Evolutionary conservation across 2,797 vertebrate species (phyloP), one percentile per base, ranked within the genome.

Genomic region (Sebastolobus alascanus): DNA sequence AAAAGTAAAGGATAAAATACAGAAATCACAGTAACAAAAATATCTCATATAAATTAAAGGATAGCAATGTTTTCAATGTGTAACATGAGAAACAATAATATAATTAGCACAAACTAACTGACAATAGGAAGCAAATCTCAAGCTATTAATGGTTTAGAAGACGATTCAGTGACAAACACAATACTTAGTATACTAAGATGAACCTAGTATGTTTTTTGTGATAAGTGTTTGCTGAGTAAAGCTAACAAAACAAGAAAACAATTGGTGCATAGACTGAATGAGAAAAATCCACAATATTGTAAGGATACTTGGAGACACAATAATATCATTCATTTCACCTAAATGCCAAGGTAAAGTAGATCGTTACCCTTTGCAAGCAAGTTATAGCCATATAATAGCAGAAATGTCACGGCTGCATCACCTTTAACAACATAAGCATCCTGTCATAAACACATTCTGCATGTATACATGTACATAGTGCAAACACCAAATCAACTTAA

Each of bases 1-100:
- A 71, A 84, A 67, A 59, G 22, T 40, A 43, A 54, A 37, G 33
- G 33, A 52, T 25, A 20, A 40, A 76, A 69, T 71, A 60, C 2
- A 69, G 50, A 52, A n/a, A 52, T 52, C 50, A 52, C 50, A 29
- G 2, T 3, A 8, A 38, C 56, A 55, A 20, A 60, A 54, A 54
- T 18, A 27, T 22, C 22, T 2, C 9, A 2, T 55, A 8, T 14
- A 29, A 8, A 12, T 52, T 6, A 69, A n/a, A 58, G 12, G 27
- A 20, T 31, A 33, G 59, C n/a, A 25, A 56, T 68, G 8, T 73
- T 11, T 31, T 64, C 2, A 29, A n/a, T 54, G 11, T 46, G 4
- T 14, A 20, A 31, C n/a, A 68, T 52, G 10, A 68, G 11, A 70
- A 59, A 59, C n/a, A 60, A 18, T 10, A 55, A 46, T 46, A 43